phyloP scores from a whole-genome alignment of 2,113 vertebrate species.

The Okapia johnstoni region DNA sequence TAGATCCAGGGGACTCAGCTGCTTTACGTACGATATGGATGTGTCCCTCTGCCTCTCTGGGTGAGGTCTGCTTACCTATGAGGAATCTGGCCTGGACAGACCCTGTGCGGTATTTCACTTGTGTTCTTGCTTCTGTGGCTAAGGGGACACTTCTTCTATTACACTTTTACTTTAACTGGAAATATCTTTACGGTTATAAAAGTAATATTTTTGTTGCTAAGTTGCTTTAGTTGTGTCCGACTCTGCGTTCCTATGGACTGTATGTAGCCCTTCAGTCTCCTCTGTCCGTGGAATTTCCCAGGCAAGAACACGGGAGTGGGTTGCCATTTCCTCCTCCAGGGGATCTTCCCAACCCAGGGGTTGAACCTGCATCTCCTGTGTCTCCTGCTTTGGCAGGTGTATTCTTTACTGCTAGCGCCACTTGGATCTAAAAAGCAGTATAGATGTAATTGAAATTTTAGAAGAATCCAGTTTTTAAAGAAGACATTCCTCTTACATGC shows the following conservation, averaged over 20 bases:
- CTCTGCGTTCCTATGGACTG: not conserved
- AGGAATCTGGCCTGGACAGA: not conserved
- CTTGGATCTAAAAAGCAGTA: not conserved
- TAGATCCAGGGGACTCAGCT: not conserved
- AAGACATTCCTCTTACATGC: not conserved
- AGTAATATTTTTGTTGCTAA: not conserved
- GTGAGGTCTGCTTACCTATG: not conserved
- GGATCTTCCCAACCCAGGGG: not conserved
- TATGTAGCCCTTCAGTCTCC: not conserved
- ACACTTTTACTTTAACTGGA: not conserved
- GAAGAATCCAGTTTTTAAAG: not conserved
- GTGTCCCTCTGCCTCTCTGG: not conserved
- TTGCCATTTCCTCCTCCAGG: not conserved
- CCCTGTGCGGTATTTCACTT: fast-evolving
- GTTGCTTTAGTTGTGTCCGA: fast-evolving
- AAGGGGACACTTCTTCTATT: not conserved
- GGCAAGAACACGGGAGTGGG: not conserved
- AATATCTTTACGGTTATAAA: not conserved
- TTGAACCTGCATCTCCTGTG: not conserved
- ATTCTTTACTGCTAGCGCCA: not conserved
- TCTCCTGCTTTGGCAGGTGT: not conserved
- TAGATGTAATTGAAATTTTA: not conserved
- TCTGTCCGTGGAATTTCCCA: not conserved
- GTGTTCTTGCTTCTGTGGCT: fast-evolving
- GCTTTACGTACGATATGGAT: fast-evolving